Base-by-base conservation (phyloP, 1,140 invertebrate genomes). In the Polypedilum pembai region DNA sequence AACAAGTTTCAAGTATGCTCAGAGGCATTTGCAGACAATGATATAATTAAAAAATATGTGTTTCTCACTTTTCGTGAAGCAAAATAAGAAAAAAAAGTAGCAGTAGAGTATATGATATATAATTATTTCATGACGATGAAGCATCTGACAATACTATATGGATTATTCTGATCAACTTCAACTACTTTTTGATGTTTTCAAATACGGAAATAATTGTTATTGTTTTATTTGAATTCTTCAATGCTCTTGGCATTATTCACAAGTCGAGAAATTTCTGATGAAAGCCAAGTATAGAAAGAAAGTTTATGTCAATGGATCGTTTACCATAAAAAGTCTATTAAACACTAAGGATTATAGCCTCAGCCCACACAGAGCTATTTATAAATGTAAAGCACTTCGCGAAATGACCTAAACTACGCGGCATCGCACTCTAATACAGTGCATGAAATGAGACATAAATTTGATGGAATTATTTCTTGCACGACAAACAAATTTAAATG, bases 401-500 rank as follows among this genome's bases (percentile, higher is more conserved):
- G 65, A 5, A 33, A 69, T 69, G 65, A 69, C 65, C 65, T 69
- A n/a, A 56, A 15, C 45, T 69, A 20, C 7, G 8, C 65, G 17
- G 7, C 17, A 18, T 56, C 45, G 7, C 45, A 56, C 45, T 3
- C 10, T 17, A 56, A 7, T 20, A 8, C 65, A 5, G 18, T 69
- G 65, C 65, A 69, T 69, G 65, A 21, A 69, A 18, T 69, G 65
- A 20, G n/a, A 69, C 65, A 69, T 69, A 69, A 69, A 69, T 69
- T 69, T 69, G 65, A 69, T 20, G 65, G 17, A 69, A 20, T 69
- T 20, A 20, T 69, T 69, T 69, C 65, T 18, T 7, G 0, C 8
- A 56, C n/a, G 17, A 69, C 17, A 20, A 33, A 33, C 24, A 33
- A 33, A 69, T 69, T 69, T 69, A 69, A 69, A 69, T 69, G 65